These are phyloP conservation scores for Urechis unicinctus DNA, from an alignment of 2,888 invertebrate species.

Conservation along the genomic window DNA sequence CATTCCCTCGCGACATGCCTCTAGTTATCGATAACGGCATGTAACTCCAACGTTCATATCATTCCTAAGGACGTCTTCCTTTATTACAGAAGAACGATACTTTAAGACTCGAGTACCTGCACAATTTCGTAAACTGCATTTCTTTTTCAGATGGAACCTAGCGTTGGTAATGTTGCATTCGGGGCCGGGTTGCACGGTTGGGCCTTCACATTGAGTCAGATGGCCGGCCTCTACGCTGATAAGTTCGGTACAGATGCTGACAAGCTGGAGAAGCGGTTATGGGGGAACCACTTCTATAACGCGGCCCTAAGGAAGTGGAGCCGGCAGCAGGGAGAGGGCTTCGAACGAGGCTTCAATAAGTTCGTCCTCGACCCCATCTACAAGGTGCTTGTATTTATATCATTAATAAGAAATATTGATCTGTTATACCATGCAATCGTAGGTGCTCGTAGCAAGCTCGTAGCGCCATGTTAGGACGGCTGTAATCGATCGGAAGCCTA, in stretches of 20 bases:
- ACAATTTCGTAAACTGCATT: no score
- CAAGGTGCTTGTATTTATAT: slow-evolving; percentile 12
- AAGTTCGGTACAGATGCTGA: slow-evolving; percentile 9
- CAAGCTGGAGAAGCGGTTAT: slow-evolving; percentile 18
- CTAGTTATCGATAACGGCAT: no score
- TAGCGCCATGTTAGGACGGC: no score
- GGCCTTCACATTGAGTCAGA: slow-evolving; percentile 21
- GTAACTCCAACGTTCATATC: no score
- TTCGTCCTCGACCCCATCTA: slow-evolving; percentile 19
- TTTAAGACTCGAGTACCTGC: no score
- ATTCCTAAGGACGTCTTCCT: no score
- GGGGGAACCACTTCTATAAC: slow-evolving; percentile 22
- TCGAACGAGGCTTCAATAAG: slow-evolving; percentile 14
- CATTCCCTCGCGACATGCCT: no score
- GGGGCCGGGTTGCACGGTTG: slow-evolving; percentile 23
- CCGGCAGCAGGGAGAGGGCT: neutral
- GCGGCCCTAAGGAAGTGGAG: slow-evolving; percentile 15
- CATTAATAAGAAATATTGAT: no score
- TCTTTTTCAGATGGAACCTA: slow-evolving; percentile 18
- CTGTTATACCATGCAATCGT: neutral
- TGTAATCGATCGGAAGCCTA: no score
- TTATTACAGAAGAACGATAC: no score
- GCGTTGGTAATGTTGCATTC: slow-evolving; percentile 21
- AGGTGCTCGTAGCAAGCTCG: no score
- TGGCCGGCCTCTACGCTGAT: slow-evolving; percentile 17